phyloP scores from a whole-genome alignment of 2,888 invertebrate genomes.

The Harmothoe impar region DNA sequence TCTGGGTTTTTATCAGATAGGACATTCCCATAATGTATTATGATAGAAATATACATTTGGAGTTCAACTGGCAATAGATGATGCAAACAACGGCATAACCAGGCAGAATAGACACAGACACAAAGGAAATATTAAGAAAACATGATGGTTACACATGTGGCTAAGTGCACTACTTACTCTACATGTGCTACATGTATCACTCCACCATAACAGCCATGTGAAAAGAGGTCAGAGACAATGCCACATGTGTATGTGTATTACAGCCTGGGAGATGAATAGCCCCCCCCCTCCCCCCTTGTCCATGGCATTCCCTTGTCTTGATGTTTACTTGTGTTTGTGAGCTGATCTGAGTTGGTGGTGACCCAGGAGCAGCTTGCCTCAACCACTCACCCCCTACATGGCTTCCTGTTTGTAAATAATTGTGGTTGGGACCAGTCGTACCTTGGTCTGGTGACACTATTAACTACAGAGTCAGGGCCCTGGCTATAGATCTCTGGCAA shows the following conservation, averaged over 20 bases:
- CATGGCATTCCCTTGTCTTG: background rate
- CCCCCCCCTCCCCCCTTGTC: background rate
- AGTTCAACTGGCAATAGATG: too few species aligned
- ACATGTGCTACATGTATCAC: background rate
- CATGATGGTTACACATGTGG: too few species aligned
- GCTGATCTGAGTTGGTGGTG: background rate
- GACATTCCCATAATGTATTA: too few species aligned
- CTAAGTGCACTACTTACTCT: background rate
- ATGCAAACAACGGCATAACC: too few species aligned
- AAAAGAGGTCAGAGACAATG: background rate
- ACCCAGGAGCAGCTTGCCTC: background rate
- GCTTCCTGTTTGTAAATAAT: slow-evolving; percentile 23
- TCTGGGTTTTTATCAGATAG: too few species aligned
- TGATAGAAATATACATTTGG: too few species aligned
- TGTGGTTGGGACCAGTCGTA: background rate
- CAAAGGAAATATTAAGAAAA: too few species aligned
- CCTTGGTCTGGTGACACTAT: too few species aligned
- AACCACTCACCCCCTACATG: background rate
- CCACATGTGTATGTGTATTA: background rate
- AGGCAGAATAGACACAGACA: too few species aligned
- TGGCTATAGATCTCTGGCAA: too few species aligned
- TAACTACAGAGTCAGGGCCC: too few species aligned
- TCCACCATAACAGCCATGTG: background rate
- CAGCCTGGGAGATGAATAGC: background rate
- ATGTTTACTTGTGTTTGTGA: slow-evolving; percentile 25